phyloP scores from a whole-genome alignment of 1,140 invertebrate species.

The Paraescarpia echinospica region DNA sequence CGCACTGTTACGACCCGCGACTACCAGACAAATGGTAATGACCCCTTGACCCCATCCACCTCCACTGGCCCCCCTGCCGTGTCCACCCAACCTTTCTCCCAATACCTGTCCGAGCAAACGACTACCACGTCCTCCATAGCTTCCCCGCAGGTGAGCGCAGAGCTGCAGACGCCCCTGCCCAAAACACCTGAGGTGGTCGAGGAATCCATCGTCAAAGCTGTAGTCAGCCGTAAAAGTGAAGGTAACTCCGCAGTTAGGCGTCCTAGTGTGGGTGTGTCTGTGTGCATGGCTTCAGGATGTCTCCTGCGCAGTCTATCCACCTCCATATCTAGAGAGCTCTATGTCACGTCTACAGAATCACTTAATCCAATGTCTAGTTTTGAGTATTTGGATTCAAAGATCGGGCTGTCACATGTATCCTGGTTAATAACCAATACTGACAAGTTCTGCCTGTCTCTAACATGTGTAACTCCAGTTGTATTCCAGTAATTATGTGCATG shows the following conservation, averaged over 20 bases:
- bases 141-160: not conserved
- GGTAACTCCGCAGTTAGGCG: not conserved
- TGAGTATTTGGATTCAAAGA: not conserved
- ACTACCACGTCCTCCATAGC: not conserved
- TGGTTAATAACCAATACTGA: not conserved
- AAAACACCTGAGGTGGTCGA: not conserved
- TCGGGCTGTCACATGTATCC: not conserved
- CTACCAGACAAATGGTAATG: conserved; percentile 4
- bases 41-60: not conserved
- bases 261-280: not conserved
- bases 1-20: conserved; percentile 5
- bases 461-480: not conserved
- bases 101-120: not conserved
- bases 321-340: not conserved
- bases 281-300: not conserved
- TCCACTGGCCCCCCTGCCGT: not conserved
- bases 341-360: not conserved
- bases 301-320: not conserved
- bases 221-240: not conserved
- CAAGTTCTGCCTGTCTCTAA: not conserved
- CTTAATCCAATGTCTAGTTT: not conserved
- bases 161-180: not conserved
- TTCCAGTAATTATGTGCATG: not conserved
- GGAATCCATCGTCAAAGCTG: not conserved
- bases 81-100: not conserved